Percentiles rank a stretch among this genome's conserved stretches.
These are phyloP conservation scores for Brenthis hecate DNA, from an alignment of 2,888 invertebrate species.

Conservation along the genomic window DNA sequence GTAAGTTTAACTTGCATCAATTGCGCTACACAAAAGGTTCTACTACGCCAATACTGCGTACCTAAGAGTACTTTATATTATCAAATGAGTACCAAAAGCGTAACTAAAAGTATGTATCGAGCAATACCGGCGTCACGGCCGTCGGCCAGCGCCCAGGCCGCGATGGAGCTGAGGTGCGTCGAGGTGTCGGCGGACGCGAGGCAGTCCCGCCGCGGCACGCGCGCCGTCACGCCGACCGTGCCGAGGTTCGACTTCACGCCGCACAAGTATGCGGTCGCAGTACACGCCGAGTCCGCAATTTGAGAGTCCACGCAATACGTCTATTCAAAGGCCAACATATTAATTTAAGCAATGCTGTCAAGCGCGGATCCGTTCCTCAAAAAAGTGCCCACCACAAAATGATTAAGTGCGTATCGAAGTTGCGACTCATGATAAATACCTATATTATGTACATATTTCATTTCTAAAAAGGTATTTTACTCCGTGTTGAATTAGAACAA, in stretches of 20 bases:
- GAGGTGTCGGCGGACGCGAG: slow-evolving; percentile 72
- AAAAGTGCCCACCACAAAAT: too few species aligned
- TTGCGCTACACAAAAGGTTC: too few species aligned
- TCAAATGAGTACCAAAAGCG: neutral
- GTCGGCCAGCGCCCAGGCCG: slow-evolving; percentile 83
- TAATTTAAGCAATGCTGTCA: neutral
- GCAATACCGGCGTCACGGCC: slow-evolving; percentile 62
- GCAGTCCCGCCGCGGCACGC: slow-evolving; percentile 84
- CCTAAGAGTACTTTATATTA: too few species aligned
- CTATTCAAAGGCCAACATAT: slow-evolving; percentile 46
- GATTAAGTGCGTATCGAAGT: too few species aligned
- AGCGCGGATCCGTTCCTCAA: too few species aligned
- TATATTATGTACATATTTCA: too few species aligned
- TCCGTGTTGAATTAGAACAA: too few species aligned
- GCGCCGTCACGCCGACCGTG: slow-evolving; percentile 86
- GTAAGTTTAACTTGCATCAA: too few species aligned
- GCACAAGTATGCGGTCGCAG: slow-evolving; percentile 86
- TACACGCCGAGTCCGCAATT: slow-evolving; percentile 87
- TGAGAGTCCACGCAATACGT: slow-evolving; percentile 84
- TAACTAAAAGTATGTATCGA: neutral
- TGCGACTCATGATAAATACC: too few species aligned
- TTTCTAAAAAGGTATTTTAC: too few species aligned
- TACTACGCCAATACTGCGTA: too few species aligned
- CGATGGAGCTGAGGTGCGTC: slow-evolving; percentile 84
- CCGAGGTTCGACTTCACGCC: slow-evolving; percentile 85